A percentile compares a stretch with the other conserved stretches of the same genome.
phyloP scores from a whole-genome alignment of 2,113 vertebrate species.

The Orientallactaga bullata region DNA sequence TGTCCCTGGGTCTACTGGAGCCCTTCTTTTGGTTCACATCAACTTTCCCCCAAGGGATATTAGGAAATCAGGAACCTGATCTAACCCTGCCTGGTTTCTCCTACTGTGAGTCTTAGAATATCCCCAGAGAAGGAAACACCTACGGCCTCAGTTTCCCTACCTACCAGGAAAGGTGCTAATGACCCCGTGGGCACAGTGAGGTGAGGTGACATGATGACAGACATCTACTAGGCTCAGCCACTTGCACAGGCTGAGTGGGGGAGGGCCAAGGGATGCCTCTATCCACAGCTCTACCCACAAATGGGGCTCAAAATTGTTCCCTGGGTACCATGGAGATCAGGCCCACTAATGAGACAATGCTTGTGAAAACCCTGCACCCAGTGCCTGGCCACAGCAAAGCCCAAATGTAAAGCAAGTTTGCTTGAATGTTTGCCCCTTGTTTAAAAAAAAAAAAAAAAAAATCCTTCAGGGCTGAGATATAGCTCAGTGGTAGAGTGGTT shows the following conservation, averaged over 20 bases:
- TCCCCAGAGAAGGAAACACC: background rate
- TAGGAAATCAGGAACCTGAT: too few relatives aligned
- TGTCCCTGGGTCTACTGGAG: rapidly evolving
- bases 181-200: background rate
- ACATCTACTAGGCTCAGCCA: background rate
- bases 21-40: background rate
- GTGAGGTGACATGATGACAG: rapidly evolving
- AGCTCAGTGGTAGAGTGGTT: background rate
- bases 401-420: background rate
- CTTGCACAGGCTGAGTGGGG: background rate
- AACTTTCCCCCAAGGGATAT: background rate
- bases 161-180: background rate
- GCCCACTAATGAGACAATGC: background rate
- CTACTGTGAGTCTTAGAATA: background rate
- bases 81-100: too few relatives aligned
- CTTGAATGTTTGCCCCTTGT: background rate
- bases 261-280: background rate
- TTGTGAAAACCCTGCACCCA: background rate
- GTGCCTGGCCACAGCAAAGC: background rate
- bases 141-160: background rate
- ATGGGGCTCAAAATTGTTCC: background rate
- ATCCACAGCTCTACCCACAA: background rate
- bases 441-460: background rate
- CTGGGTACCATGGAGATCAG: rapidly evolving
- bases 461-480: background rate